A percentile compares a stretch with the other conserved stretches of the same genome.
Conservation (phyloP, 2,113 vertebrate genomes). For the Sapayoa aenigma region DNA sequence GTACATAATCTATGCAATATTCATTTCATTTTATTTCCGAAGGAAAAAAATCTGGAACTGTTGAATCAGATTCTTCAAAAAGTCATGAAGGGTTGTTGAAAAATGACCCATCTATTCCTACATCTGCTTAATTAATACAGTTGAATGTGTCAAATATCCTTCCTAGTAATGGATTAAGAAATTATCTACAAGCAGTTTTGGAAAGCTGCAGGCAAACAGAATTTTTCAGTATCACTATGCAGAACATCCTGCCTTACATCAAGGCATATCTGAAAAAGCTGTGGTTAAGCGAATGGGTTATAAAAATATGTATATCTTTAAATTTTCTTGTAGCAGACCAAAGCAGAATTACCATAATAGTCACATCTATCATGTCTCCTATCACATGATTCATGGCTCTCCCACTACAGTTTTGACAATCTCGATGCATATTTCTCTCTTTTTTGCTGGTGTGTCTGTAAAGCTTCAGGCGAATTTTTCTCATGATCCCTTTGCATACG, state of each 20-base stretch:
- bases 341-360: conserved; percentile 45
- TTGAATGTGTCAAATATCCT: conserved; percentile 24
- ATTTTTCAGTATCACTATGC: conserved; percentile 18
- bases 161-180: conserved; percentile 48
- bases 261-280: neutral
- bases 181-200: conserved; percentile 34
- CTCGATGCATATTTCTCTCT: conserved; percentile 6
- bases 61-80: neutral
- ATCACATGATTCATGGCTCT: conserved; percentile 15
- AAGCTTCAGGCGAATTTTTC: neutral
- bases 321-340: conserved; percentile 40
- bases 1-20: neutral
- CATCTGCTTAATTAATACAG: conserved; percentile 57
- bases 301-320: conserved; percentile 39
- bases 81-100: neutral
- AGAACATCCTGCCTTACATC: conserved; percentile 22
- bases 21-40: neutral
- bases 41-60: neutral
- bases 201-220: conserved; percentile 53
- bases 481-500: neutral
- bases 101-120: neutral
- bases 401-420: neutral
- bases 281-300: neutral
- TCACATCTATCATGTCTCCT: conserved; percentile 21
- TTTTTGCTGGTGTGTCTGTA: neutral